Conservation (phyloP, 2,888 invertebrate species). For the Parnassius orleans region DNA sequence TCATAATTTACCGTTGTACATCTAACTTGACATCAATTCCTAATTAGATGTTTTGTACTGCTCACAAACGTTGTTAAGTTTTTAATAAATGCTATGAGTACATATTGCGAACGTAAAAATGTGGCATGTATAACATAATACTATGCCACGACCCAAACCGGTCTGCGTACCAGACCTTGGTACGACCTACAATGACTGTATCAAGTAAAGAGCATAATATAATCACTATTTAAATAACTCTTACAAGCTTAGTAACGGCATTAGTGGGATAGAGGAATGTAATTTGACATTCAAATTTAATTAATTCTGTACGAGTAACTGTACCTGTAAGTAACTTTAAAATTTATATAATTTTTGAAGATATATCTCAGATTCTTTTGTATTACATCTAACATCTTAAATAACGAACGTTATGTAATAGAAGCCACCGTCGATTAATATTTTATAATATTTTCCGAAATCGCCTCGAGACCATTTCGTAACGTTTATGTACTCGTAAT, state of each 20-base stretch:
- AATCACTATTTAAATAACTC: slow-evolving; percentile 10
- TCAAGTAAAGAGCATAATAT: not conserved
- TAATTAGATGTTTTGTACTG: slow-evolving; percentile 11
- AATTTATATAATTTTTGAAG: no score
- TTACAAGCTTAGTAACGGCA: not conserved
- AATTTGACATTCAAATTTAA: slow-evolving; percentile 20
- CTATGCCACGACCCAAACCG: slow-evolving; percentile 14
- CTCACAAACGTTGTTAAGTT: not conserved
- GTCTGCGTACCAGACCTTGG: slow-evolving; percentile 28
- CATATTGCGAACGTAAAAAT: slow-evolving; percentile 10
- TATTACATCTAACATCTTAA: no score
- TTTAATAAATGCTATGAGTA: slow-evolving; percentile 6
- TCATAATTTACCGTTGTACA: no score
- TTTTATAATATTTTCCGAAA: no score
- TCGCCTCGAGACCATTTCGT: no score
- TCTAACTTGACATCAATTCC: slow-evolving; percentile 6
- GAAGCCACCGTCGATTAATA: no score
- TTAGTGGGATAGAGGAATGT: slow-evolving; percentile 9
- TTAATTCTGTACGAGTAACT: not conserved
- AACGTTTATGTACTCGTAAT: no score
- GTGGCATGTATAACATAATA: slow-evolving; percentile 10
- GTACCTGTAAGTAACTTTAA: no score
- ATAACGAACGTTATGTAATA: no score
- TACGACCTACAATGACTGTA: slow-evolving; percentile 13
- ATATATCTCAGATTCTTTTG: no score